These are phyloP conservation scores for Acanthoscelides obtectus DNA, from an alignment of 2,888 invertebrate genomes.

Conservation along the genomic window DNA sequence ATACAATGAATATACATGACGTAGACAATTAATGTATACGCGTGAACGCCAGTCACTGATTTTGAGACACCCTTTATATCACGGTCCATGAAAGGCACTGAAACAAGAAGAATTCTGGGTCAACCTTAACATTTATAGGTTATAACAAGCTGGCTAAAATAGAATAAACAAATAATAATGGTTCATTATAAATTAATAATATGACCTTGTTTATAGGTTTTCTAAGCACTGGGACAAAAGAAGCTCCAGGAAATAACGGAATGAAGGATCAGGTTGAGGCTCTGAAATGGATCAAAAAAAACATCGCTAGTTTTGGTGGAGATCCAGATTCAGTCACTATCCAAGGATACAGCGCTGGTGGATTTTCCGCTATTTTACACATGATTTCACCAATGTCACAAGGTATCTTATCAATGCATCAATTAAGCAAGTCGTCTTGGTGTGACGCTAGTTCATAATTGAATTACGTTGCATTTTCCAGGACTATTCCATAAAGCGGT, in stretches of 20 bases:
- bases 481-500: conserved; percentile 68
- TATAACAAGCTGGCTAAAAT: no score
- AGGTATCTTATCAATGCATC: conserved; percentile 44
- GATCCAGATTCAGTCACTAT: conserved; percentile 62
- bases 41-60: no score
- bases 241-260: conserved; percentile 65
- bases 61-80: no score
- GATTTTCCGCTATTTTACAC: conserved; percentile 46
- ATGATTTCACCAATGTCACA: conserved; percentile 64
- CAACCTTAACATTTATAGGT: no score
- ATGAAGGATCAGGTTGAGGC: conserved; percentile 67
- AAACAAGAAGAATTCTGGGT: no score
- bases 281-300: conserved; percentile 61
- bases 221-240: conserved; percentile 58
- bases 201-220: conserved; percentile 36
- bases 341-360: conserved; percentile 55
- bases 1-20: no score
- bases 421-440: no score
- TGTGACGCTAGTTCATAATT: no score
- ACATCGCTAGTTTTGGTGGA: conserved; percentile 65
- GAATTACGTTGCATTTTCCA: conserved; percentile 37
- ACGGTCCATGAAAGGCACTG: no score
- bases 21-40: no score
- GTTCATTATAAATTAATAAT: no score
- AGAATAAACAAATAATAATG: no score